Evolutionary conservation across 2,888 invertebrate genomes (phyloP).

Genomic region (Drosophila kuntzei): DNA sequence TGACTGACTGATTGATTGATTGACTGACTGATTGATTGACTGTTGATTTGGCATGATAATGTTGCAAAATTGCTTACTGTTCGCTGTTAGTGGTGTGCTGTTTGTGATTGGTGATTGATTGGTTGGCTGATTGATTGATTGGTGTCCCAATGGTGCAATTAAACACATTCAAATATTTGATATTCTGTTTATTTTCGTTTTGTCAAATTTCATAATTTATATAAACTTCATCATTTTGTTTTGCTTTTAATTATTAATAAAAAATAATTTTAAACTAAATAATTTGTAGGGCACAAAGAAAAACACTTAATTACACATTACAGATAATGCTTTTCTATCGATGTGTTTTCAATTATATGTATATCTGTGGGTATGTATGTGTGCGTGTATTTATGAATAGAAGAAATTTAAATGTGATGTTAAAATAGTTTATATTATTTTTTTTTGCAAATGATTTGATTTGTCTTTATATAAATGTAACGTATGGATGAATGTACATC

Average conservation of each 20-base stretch:
- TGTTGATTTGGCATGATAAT: conserved; percentile 75
- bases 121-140: conserved; percentile 18
- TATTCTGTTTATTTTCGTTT: conserved; percentile 37
- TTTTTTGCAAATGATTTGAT: conserved; percentile 21
- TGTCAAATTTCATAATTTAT: conserved; percentile 57
- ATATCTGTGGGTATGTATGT: conserved; percentile 31
- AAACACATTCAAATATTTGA: conserved; percentile 51
- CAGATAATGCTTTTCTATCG: conserved; percentile 52
- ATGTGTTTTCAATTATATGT: conserved; percentile 38
- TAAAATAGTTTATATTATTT: conserved; percentile 14
- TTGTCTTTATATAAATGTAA: conserved; percentile 17
- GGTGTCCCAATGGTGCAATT: conserved; percentile 37
- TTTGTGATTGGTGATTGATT: conserved; percentile 50
- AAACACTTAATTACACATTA: conserved; percentile 57
- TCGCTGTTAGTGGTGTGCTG: conserved; percentile 43
- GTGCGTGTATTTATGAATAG: conserved; percentile 37
- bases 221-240: conserved; percentile 47
- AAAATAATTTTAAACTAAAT: conserved; percentile 59
- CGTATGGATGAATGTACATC: conserved; percentile 22
- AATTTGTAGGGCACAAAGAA: conserved; percentile 56
- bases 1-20: conserved; percentile 51
- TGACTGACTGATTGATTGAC: conserved; percentile 54
- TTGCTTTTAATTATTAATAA: conserved; percentile 50
- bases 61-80: conserved; percentile 62
- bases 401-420: conserved; percentile 63